phyloP scores from a whole-genome alignment of 2,888 invertebrate species.

The Cancer borealis region DNA sequence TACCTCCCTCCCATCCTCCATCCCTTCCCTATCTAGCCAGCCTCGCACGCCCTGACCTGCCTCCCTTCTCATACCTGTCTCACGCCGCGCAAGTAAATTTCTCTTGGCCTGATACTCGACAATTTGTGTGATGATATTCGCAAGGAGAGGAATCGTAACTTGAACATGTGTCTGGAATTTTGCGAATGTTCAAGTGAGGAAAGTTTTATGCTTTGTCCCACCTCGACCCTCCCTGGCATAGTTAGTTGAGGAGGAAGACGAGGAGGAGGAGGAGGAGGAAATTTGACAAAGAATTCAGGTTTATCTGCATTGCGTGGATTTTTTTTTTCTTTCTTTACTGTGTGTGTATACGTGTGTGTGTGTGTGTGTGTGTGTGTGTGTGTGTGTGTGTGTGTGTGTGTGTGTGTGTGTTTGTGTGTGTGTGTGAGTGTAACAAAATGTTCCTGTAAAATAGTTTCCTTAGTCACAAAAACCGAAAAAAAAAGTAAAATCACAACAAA shows the following conservation, averaged over 20 bases:
- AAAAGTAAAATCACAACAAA: too few relatives aligned
- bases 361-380: conserved; percentile 41
- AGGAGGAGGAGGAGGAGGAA: neutral
- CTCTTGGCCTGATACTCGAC: conserved; percentile 49
- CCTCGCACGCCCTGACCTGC: conserved; percentile 1
- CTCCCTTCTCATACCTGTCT: conserved; percentile 46
- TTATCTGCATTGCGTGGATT: conserved; percentile 18
- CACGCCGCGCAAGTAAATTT: conserved; percentile 44
- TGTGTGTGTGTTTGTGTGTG: conserved; percentile 20
- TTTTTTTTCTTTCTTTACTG: neutral
- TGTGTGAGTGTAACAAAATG: neutral
- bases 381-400: conserved; percentile 9
- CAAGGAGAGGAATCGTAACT: conserved; percentile 51
- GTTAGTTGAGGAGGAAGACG: neutral
- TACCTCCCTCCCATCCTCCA: neutral
- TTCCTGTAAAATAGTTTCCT: too few relatives aligned
- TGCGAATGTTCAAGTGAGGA: conserved; percentile 17
- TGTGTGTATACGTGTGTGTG: neutral
- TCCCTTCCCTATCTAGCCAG: neutral
- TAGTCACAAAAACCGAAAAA: too few relatives aligned
- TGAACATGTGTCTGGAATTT: conserved; percentile 51
- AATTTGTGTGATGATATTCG: conserved; percentile 62
- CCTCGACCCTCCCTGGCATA: neutral
- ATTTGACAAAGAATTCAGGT: conserved; percentile 48
- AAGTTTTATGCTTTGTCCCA: conserved; percentile 49